These are phyloP conservation scores for Perizoma affinitatum DNA, from an alignment of 2,888 invertebrate species.

Conservation along the genomic window DNA sequence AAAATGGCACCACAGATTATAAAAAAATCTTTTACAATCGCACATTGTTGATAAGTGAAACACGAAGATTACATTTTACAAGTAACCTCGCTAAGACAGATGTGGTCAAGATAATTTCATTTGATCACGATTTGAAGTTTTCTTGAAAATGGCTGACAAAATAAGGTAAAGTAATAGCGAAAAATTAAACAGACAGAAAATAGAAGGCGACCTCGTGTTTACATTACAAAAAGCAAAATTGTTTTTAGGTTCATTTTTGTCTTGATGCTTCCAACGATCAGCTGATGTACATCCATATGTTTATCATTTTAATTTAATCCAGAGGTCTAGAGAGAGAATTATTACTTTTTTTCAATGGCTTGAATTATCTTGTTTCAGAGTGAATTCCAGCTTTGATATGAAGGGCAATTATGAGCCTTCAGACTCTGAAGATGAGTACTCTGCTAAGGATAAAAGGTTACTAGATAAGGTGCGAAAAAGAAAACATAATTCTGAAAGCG, in stretches of 20 bases:
- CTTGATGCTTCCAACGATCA: neutral
- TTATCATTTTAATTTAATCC: neutral
- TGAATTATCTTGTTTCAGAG: constrained; percentile 55
- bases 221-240: too few species aligned
- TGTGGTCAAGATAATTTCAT: constrained; percentile 13
- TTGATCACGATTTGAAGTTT: constrained; percentile 23
- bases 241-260: neutral
- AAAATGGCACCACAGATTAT: too few species aligned
- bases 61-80: neutral
- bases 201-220: too few species aligned
- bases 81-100: constrained; percentile 41
- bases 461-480: constrained; percentile 85
- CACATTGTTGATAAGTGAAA: too few species aligned
- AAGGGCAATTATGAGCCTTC: constrained; percentile 86
- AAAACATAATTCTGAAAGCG: constrained; percentile 81
- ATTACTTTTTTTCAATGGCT: neutral
- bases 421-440: constrained; percentile 90
- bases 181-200: too few species aligned
- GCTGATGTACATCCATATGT: constrained; percentile 1
- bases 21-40: too few species aligned
- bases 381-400: constrained; percentile 68
- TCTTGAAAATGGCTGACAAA: constrained; percentile 47
- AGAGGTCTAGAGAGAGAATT: too few species aligned
- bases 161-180: constrained; percentile 55
- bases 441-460: constrained; percentile 85